Percentiles rank a stretch among this genome's conserved stretches.
These are phyloP conservation scores for Drosophila nikananu DNA, from an alignment of 1,140 invertebrate species.

Conservation along the genomic window DNA sequence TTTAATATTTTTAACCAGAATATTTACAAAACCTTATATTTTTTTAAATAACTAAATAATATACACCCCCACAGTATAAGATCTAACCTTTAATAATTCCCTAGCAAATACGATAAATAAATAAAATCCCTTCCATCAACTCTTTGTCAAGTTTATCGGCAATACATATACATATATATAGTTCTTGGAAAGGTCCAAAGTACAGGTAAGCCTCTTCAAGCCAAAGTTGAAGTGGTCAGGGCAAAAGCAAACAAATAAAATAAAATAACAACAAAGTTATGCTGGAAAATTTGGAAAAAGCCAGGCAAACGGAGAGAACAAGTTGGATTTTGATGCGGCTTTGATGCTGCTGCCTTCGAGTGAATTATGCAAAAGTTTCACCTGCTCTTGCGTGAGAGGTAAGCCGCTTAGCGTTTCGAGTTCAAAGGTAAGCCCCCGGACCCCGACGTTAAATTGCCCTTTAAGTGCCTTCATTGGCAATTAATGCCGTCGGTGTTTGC, in stretches of 20 bases:
- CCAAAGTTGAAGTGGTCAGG: slow-evolving; percentile 24
- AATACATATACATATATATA: background rate
- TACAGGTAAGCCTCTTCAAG: slow-evolving; percentile 20
- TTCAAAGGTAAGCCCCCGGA: slow-evolving; percentile 38
- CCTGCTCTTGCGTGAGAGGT: slow-evolving; percentile 30
- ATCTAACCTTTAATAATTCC: background rate
- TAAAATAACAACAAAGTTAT: slow-evolving; percentile 8
- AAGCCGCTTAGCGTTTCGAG: slow-evolving; percentile 46
- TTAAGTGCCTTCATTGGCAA: slow-evolving; percentile 78
- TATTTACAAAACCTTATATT: too few relatives aligned
- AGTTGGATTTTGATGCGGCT: slow-evolving; percentile 50
- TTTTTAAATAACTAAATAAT: background rate
- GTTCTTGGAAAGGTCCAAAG: background rate
- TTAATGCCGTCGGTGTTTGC: slow-evolving; percentile 66
- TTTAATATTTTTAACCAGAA: too few relatives aligned
- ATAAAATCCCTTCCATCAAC: slow-evolving; percentile 7
- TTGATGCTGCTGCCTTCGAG: slow-evolving; percentile 38
- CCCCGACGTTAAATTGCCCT: slow-evolving; percentile 66
- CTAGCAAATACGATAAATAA: background rate
- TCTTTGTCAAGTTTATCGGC: slow-evolving; percentile 12
- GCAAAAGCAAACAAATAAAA: slow-evolving; percentile 15
- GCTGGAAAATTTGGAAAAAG: slow-evolving; percentile 7
- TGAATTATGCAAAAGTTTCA: slow-evolving; percentile 63
- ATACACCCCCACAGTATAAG: background rate
- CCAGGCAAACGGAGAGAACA: slow-evolving; percentile 16